These are phyloP conservation scores for Bedellia somnulentella DNA, from an alignment of 2,888 invertebrate genomes.

Conservation along the genomic window DNA sequence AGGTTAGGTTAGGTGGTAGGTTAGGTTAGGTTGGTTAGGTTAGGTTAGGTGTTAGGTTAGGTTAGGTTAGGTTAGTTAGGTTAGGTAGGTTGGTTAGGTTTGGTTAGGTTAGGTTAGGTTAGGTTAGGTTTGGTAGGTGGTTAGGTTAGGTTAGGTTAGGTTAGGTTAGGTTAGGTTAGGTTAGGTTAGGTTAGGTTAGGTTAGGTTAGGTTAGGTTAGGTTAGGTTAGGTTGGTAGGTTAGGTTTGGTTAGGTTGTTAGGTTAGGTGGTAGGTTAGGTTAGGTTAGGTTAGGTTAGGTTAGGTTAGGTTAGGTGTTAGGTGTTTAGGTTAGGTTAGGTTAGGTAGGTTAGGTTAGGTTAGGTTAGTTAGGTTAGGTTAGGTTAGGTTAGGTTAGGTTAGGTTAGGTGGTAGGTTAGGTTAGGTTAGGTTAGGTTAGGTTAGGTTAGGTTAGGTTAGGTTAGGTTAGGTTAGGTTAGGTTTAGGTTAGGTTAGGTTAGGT, in stretches of 20 bases:
- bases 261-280: constrained; percentile 8
- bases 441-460: constrained; percentile 7
- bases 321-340: constrained; percentile 7
- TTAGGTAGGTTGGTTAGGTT: constrained; percentile 8
- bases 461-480: constrained; percentile 8
- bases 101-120: constrained; percentile 9
- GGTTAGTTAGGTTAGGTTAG: constrained; percentile 8
- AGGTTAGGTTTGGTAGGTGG: constrained; percentile 8
- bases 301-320: constrained; percentile 7
- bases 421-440: constrained; percentile 8
- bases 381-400: constrained; percentile 6
- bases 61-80: constrained; percentile 8
- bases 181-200: constrained; percentile 8
- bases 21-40: constrained; percentile 7
- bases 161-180: constrained; percentile 8
- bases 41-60: constrained; percentile 6
- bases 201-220: constrained; percentile 8
- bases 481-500: no score
- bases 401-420: constrained; percentile 6
- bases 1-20: constrained; percentile 8
- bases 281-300: constrained; percentile 8
- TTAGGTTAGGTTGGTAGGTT: constrained; percentile 8
- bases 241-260: constrained; percentile 7
- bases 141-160: constrained; percentile 7
- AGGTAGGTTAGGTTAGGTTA: constrained; percentile 8